Evolutionary conservation across 2,797 vertebrate species (phyloP), one percentile per base, ranked within the genome.

Genomic region (Menidia menidia): DNA sequence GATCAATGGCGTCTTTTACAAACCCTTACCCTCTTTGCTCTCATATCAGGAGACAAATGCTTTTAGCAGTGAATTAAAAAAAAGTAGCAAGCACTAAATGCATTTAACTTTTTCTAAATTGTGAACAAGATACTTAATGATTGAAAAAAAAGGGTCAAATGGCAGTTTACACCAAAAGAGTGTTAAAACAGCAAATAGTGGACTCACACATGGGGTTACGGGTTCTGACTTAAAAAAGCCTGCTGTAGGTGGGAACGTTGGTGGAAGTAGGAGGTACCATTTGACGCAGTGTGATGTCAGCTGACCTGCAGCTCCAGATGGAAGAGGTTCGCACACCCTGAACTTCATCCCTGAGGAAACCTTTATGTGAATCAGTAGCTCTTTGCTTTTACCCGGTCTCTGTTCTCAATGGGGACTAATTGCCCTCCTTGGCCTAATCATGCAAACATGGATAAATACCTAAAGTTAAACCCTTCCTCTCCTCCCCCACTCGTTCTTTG

Each of bases 391-490:
- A 81, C 77, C 60, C 54, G 68, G 16, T 68, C 75, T 78, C 72
- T 56, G 68, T 84, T 88, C 81, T 89, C 85, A 81, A 82, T 84
- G 80, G 77, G 73, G 68, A 83, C 87, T 88, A 92, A 91, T 93
- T 93, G 86, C 87, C 83, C 79, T 78, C 80, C 82, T 91, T 88
- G 80, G 81, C 85, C 73, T 79, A 68, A 87, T 91, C 77, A 82
- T 83, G 79, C 71, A 87, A 88, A 87, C 86, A 82, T 63, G 43
- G 60, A 80, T 87, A 87, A 90, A 92, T 88, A 79, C 84, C 82
- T 82, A 92, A 87, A 73, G 78, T 78, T 15, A 25, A 32, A 75
- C 58, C 58, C 64, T 62, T 62, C 59, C 47, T 62, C 64, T 65
- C 73, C 58, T 59, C 18, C 33, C 32, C 51, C 64, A 45, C 75